Conservation (phyloP, 2,113 vertebrate species). For the Caracal caracal region DNA sequence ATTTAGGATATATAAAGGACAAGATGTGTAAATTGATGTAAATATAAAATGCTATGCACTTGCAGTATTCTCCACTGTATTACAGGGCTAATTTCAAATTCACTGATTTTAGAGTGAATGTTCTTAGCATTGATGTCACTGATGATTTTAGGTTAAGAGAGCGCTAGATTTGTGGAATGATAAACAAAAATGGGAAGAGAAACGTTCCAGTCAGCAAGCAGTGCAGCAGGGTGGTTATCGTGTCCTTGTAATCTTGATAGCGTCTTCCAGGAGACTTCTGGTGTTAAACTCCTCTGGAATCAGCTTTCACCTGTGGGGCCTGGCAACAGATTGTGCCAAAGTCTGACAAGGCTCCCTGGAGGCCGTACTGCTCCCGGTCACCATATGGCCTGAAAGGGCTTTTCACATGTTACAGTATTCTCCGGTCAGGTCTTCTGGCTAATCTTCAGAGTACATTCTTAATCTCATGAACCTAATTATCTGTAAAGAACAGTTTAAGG, state of each 20-base stretch:
- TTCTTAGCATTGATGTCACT: background rate
- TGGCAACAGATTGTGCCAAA: conserved; percentile 87
- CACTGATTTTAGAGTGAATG: accelerated
- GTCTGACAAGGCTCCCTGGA: conserved; percentile 85
- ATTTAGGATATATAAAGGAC: background rate
- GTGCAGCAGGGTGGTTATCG: conserved; percentile 44
- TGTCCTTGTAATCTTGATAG: conserved; percentile 69
- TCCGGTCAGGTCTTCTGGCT: conserved; percentile 67
- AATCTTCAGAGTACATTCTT: conserved; percentile 81
- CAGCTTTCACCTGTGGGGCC: conserved; percentile 85
- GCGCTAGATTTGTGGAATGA: background rate
- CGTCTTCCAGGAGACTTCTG: conserved; percentile 80
- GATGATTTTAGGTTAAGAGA: conserved; percentile 12
- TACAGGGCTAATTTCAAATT: background rate
- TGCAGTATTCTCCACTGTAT: background rate
- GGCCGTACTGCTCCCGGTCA: conserved; percentile 74
- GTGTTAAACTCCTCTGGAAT: conserved; percentile 83
- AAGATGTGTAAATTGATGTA: background rate
- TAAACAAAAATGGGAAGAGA: conserved; percentile 27
- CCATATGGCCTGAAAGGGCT: conserved; percentile 84
- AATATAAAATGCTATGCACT: background rate
- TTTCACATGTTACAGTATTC: conserved; percentile 81
- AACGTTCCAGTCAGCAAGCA: conserved; percentile 59
- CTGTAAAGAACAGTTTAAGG: conserved; percentile 84
- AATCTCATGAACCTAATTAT: conserved; percentile 85